These are phyloP conservation scores for Pycnonotus jocosus DNA, from an alignment of 2,113 vertebrate species.

Conservation along the genomic window DNA sequence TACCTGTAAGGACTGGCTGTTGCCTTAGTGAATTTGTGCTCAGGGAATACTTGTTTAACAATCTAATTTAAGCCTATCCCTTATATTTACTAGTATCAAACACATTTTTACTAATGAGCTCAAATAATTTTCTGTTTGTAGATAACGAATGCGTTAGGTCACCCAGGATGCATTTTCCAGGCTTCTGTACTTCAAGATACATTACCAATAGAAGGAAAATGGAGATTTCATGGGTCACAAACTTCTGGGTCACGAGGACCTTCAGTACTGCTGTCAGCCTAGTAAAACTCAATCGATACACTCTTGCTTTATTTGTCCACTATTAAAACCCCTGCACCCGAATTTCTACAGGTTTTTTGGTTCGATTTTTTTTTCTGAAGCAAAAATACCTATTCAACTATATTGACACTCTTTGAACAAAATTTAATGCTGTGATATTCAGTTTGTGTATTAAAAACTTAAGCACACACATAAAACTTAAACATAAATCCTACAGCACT, in stretches of 20 bases:
- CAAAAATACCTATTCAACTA: neutral
- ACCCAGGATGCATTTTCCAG: neutral
- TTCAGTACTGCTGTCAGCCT: conserved; percentile 29
- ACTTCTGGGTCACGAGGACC: conserved; percentile 53
- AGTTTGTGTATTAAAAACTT: neutral
- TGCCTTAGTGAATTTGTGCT: neutral
- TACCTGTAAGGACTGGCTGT: neutral
- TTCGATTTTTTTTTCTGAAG: neutral
- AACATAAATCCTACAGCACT: neutral
- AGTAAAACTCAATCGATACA: conserved; percentile 30
- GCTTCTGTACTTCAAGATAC: conserved; percentile 30
- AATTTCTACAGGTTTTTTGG: neutral
- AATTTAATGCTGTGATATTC: neutral
- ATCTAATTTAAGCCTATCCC: neutral
- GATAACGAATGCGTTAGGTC: neutral
- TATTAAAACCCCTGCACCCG: conserved; percentile 16
- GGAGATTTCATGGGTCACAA: conserved; percentile 66
- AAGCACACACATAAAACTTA: neutral
- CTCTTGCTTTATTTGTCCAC: neutral
- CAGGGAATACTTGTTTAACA: neutral
- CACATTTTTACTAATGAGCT: neutral
- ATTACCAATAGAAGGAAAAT: conserved; percentile 49
- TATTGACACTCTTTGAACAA: neutral
- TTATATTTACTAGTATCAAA: neutral
- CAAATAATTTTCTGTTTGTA: neutral